phyloP scores from a whole-genome alignment of 2,797 vertebrate genomes.

The Sebastes itinus region DNA sequence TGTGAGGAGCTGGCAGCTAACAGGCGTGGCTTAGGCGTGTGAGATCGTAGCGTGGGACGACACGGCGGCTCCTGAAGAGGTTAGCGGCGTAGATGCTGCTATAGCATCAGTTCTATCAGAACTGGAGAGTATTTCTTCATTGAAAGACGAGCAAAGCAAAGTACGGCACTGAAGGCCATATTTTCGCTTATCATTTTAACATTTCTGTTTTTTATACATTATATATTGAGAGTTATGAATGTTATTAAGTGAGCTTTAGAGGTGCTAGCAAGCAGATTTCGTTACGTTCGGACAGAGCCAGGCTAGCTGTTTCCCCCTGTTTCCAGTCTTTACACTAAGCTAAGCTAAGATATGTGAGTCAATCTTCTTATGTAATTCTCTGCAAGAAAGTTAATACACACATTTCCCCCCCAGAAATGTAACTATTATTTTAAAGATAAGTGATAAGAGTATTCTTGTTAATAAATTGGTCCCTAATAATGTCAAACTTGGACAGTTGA shows the following conservation, averaged over 20 bases:
- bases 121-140: too few species aligned
- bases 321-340: not conserved
- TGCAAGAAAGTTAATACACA: not conserved
- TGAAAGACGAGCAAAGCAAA: too few species aligned
- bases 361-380: not conserved
- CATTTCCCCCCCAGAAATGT: not conserved
- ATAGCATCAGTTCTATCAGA: too few species aligned
- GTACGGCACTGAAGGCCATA: too few species aligned
- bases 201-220: not conserved
- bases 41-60: too few species aligned
- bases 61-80: too few species aligned
- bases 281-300: not conserved
- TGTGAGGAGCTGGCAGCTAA: too few species aligned
- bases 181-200: not conserved
- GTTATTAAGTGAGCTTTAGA: not conserved
- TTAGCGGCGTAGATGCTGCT: too few species aligned
- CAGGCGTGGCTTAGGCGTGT: too few species aligned
- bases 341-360: not conserved
- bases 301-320: not conserved
- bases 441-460: not conserved
- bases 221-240: not conserved
- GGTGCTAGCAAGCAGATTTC: not conserved
- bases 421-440: not conserved
- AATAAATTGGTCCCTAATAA: conserved; percentile 1
- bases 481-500: not conserved